Conservation (phyloP, 2,113 vertebrate genomes). For the Neopipo cinnamomea region DNA sequence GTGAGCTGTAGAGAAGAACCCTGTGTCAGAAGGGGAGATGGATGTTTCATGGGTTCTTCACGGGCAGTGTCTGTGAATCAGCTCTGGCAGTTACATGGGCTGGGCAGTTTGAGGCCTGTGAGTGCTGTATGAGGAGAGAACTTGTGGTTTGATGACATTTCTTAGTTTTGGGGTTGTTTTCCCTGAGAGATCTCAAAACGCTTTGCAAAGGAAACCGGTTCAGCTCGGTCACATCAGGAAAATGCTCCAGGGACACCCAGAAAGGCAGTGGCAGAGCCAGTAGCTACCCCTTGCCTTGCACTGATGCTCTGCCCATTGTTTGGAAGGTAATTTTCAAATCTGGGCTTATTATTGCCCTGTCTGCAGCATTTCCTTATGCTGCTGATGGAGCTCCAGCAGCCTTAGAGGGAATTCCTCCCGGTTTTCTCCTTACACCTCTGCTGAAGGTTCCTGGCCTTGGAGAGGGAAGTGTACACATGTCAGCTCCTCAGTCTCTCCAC, state of each 20-base stretch:
- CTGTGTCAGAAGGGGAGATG: neutral
- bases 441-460: neutral
- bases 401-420: neutral
- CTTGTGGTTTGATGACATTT: neutral
- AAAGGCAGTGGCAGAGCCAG: neutral
- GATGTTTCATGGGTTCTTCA: neutral
- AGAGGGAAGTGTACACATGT: too few species aligned
- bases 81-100: neutral
- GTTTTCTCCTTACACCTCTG: neutral
- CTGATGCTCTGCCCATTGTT: neutral
- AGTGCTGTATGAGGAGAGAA: neutral
- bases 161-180: neutral
- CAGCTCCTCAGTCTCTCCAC: neutral
- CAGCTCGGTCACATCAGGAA: neutral
- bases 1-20: neutral
- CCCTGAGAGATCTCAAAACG: neutral
- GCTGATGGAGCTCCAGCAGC: neutral
- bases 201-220: neutral
- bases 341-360: neutral
- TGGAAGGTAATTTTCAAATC: neutral
- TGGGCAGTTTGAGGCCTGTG: neutral
- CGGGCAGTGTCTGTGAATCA: neutral
- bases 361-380: neutral
- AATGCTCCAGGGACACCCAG: neutral
- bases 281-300: neutral